Percentiles rank a stretch among this genome's conserved stretches.
phyloP scores from a whole-genome alignment of 2,113 vertebrate genomes.

The Anser cygnoides region DNA sequence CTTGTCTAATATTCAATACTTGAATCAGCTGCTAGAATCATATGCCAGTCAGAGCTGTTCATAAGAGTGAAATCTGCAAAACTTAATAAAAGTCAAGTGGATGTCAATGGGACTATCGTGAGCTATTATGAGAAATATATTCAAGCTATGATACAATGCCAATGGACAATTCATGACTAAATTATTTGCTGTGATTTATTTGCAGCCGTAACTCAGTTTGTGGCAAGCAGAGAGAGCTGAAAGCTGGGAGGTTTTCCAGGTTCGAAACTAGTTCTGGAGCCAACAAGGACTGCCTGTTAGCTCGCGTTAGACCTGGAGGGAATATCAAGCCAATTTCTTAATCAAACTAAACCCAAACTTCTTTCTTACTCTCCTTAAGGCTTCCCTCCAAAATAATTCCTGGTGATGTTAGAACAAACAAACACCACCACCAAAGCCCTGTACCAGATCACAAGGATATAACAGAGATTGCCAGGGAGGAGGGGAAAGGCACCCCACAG shows the following conservation, averaged over 20 bases:
- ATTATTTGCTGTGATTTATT: conserved; percentile 53
- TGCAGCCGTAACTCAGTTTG: not conserved
- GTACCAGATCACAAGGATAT: not conserved
- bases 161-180: conserved; percentile 47
- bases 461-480: not conserved
- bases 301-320: not conserved
- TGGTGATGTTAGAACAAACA: not conserved
- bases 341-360: not conserved
- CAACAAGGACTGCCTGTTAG: not conserved
- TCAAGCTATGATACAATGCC: conserved; percentile 60
- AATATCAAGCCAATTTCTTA: not conserved
- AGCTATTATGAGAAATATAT: conserved; percentile 63
- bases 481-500: not conserved
- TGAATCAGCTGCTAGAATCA: conserved; percentile 8
- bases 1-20: not conserved
- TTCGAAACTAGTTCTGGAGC: conserved; percentile 13
- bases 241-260: conserved; percentile 28
- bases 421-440: not conserved
- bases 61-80: conserved; percentile 25
- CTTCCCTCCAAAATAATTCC: not conserved
- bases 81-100: conserved; percentile 71
- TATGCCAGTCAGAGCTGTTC: not conserved
- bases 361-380: not conserved
- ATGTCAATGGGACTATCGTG: conserved; percentile 63
- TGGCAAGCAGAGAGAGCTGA: not conserved